phyloP scores from a whole-genome alignment of 2,113 vertebrate genomes.

The Taurulus bubalis region DNA sequence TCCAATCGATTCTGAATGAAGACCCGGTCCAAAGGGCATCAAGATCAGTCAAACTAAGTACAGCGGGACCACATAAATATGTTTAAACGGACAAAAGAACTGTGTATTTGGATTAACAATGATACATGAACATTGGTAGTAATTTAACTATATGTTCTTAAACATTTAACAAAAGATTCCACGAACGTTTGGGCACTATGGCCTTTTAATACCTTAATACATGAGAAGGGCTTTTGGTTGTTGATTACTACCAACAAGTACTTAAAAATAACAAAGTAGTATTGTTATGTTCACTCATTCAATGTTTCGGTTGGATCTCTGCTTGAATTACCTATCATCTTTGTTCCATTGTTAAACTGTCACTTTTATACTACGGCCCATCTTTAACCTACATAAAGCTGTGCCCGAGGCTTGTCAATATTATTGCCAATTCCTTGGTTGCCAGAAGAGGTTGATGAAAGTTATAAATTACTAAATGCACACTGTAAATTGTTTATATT shows the following conservation, averaged over 20 bases:
- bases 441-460: conserved; percentile 40
- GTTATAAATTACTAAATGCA: conserved; percentile 29
- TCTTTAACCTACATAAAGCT: conserved; percentile 25
- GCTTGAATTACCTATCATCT: neutral
- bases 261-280: neutral
- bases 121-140: neutral
- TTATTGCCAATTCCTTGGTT: conserved; percentile 28
- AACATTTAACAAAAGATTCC: neutral
- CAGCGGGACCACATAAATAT: neutral
- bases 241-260: neutral
- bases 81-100: neutral
- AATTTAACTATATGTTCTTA: neutral
- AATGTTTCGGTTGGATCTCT: neutral
- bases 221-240: neutral
- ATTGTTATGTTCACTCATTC: neutral
- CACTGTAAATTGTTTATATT: conserved; percentile 32
- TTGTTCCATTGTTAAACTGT: conserved; percentile 31
- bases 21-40: neutral
- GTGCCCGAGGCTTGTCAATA: conserved; percentile 37
- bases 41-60: neutral
- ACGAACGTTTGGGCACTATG: neutral
- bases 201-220: neutral
- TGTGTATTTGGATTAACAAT: neutral
- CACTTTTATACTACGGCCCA: conserved; percentile 7
- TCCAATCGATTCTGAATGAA: neutral